These are phyloP conservation scores for Drosophila kambysellisi DNA, from an alignment of 2,888 invertebrate genomes.

Conservation along the genomic window DNA sequence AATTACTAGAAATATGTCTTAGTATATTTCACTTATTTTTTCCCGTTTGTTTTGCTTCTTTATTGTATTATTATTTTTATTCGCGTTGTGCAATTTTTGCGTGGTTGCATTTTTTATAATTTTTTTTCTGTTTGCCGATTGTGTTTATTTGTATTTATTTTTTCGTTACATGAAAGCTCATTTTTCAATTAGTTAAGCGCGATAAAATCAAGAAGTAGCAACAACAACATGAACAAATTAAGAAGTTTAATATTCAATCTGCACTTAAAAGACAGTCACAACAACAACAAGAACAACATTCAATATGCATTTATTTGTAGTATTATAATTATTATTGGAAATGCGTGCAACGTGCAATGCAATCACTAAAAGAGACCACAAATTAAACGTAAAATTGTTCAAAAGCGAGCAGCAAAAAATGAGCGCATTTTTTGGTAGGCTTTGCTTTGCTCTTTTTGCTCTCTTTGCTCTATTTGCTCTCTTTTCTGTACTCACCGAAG, in stretches of 20 bases:
- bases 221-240: slow-evolving; percentile 34
- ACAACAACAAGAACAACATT: slow-evolving; percentile 69
- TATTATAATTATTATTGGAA: slow-evolving; percentile 17
- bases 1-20: slow-evolving; percentile 42
- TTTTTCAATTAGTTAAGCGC: slow-evolving; percentile 40
- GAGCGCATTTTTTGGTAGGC: slow-evolving; percentile 1
- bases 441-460: background rate
- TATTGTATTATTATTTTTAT: slow-evolving; percentile 13
- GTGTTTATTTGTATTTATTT: slow-evolving; percentile 10
- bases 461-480: background rate
- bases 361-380: slow-evolving; percentile 55
- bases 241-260: slow-evolving; percentile 32
- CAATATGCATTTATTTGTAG: slow-evolving; percentile 55
- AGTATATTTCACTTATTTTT: slow-evolving; percentile 20
- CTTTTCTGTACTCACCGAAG: slow-evolving; percentile 78
- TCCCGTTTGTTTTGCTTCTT: slow-evolving; percentile 16
- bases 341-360: slow-evolving; percentile 49
- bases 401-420: slow-evolving; percentile 23
- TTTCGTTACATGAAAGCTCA: slow-evolving; percentile 6
- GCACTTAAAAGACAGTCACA: slow-evolving; percentile 42
- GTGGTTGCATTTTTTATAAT: slow-evolving; percentile 36
- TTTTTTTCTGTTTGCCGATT: slow-evolving; percentile 27
- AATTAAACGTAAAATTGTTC: slow-evolving; percentile 36
- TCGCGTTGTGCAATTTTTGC: slow-evolving; percentile 57
- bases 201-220: slow-evolving; percentile 48